Percentiles rank a stretch among this genome's conserved stretches.
phyloP scores from a whole-genome alignment of 1,140 invertebrate species.

The Drosophila subobscura region DNA sequence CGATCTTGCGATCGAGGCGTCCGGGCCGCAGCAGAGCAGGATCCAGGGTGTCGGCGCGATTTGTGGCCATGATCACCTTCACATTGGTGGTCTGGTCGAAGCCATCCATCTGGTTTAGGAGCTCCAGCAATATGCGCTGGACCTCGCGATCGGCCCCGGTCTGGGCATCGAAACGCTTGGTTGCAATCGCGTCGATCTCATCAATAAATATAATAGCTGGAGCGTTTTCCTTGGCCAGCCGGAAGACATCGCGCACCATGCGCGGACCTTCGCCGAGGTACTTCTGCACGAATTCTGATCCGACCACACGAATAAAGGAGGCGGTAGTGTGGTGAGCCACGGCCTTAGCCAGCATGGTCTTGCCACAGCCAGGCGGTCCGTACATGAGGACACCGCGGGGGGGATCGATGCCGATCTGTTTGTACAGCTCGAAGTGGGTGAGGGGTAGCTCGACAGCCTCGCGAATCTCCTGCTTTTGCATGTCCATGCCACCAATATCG shows the following conservation, averaged over 20 bases:
- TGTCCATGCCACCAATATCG: slow-evolving; percentile 99
- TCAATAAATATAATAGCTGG: slow-evolving; percentile 99
- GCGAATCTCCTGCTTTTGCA: slow-evolving; percentile 99
- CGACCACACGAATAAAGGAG: slow-evolving; percentile 99
- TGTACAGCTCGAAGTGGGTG: slow-evolving; percentile 99
- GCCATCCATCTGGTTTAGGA: slow-evolving; percentile 99
- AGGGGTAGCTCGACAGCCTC: slow-evolving; percentile 99
- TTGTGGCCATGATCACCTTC: slow-evolving; percentile 99
- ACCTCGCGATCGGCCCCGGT: slow-evolving; percentile 99
- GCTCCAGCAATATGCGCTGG: slow-evolving; percentile 97
- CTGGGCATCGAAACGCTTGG: slow-evolving; percentile 99
- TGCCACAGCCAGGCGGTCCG: slow-evolving; percentile 97
- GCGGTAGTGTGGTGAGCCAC: slow-evolving; percentile 99
- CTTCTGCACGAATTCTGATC: slow-evolving; percentile 99
- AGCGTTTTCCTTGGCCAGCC: slow-evolving; percentile 99
- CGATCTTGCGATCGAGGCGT: slow-evolving; percentile 98
- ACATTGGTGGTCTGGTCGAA: slow-evolving; percentile 99
- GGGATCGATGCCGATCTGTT: slow-evolving; percentile 98
- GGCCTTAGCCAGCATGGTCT: slow-evolving; percentile 99
- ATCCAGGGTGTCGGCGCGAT: slow-evolving; percentile 97
- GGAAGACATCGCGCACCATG: slow-evolving; percentile 99
- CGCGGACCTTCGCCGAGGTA: slow-evolving; percentile 99
- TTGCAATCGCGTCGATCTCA: slow-evolving; percentile 99
- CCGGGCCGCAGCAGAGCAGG: slow-evolving; percentile 98
- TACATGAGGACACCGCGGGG: slow-evolving; percentile 99